Conservation (phyloP, 2,888 invertebrate genomes). For the Amphimallon solstitiale region DNA sequence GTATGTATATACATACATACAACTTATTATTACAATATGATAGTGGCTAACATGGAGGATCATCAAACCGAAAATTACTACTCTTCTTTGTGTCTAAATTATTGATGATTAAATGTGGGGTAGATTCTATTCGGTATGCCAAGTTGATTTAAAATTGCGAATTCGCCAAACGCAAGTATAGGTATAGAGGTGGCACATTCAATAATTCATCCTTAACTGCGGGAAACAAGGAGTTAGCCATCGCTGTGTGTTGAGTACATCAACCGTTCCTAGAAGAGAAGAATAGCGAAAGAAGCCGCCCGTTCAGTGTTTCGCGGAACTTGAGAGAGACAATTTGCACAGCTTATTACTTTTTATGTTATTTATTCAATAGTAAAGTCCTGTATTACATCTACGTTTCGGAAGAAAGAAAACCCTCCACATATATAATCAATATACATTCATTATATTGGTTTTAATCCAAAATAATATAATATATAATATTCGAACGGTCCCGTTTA, state of each 20-base stretch:
- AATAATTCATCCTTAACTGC: conserved; percentile 30
- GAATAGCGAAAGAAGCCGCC: conserved; percentile 31
- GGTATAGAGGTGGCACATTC: not conserved
- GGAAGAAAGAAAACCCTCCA: too few species aligned
- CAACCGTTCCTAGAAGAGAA: conserved; percentile 29
- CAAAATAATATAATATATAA: too few species aligned
- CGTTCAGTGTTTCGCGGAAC: conserved; percentile 25
- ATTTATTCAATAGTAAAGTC: not conserved
- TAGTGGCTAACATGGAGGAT: too few species aligned
- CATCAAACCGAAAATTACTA: too few species aligned
- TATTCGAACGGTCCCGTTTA: too few species aligned
- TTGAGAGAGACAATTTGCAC: conserved; percentile 14
- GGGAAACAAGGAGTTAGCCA: conserved; percentile 22
- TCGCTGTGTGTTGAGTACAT: conserved; percentile 17
- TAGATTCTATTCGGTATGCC: not conserved
- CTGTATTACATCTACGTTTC: not conserved
- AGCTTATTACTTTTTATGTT: not conserved
- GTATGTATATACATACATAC: too few species aligned
- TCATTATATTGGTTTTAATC: not conserved
- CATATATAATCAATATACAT: too few species aligned
- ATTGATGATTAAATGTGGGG: not conserved
- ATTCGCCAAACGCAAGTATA: conserved; percentile 4
- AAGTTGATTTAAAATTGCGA: not conserved
- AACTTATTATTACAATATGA: too few species aligned
- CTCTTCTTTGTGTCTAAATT: too few species aligned